Evolutionary conservation across 2,888 invertebrate genomes (phyloP), one percentile per base, ranked within the genome.

Genomic region (Drosophila pullipes): DNA sequence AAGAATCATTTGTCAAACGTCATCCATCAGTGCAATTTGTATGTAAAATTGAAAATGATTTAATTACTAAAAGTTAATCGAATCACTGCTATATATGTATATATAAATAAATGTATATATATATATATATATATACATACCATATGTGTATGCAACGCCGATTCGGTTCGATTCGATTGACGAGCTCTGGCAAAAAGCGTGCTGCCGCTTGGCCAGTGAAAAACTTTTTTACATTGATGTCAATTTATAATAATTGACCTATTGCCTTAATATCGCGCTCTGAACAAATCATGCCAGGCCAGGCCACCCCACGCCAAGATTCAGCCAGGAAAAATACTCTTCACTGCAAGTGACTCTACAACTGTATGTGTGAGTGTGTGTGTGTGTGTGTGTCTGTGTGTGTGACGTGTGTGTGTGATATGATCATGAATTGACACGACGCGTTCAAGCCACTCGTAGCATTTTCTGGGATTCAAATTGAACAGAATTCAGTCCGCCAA

Each of bases 181-280:
- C 62, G 70, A 25, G 47, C 25, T 47, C 1, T 47, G 22, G 47
- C 47, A 47, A 47, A 47, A 47, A 47, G 89, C 83, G 80, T 84
- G 86, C 86, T 78, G 73, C 72, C 63, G 28, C 39, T 31, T 35
- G 59, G 10, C 65, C 64, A 70, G 72, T 71, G 74, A 84, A 77
- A 79, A 86, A 39, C 57, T 70, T 83, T 83, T 84, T 91, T 83
- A 90, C 89, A 89, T 90, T 91, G 85, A 89, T 91, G 90, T 82
- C 91, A 91, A 91, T 91, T 91, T 92, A 92, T 84, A 85, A 83
- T 80, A 91, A 91, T 91, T 91, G 92, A 91, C 91, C 91, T 92
- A 90, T 91, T 92, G 91, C 91, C 91, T 90, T 84, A 91, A 83
- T 89, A 86, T 86, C 87, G 83, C 82, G 84, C 81, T 84, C 81